Base-by-base conservation (phyloP, 2,113 vertebrate species). In the Carlito syrichta region DNA sequence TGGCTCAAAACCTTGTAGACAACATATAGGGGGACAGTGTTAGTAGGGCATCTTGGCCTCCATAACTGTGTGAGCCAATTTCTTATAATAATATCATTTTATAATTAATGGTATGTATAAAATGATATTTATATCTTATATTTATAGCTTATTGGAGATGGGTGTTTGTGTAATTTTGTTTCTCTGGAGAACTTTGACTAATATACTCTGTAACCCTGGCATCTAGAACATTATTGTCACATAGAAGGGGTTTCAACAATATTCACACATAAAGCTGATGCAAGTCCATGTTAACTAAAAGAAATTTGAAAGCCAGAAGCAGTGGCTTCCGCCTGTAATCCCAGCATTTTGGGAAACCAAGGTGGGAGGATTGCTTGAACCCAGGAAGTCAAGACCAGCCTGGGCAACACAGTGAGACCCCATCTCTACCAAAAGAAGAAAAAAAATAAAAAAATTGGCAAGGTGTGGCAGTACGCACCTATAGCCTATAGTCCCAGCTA, bases 21-120 rank as follows among this genome's bases (percentile, higher is more conserved):
- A 35, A 2, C 19, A 35, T 20, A 27, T 50, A 3, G 3, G n/a
- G 5, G 8, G 50, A n/a, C n/a, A n/a, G n/a, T n/a, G n/a, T n/a
- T n/a, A n/a, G n/a, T n/a, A n/a, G n/a, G n/a, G 13, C 19, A 71
- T 38, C 38, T 23, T 6, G 50, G 22, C 8, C 35, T 93, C 50
- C 32, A 16, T 50, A 38, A 30, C 32, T 30, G 17, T 12, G 56
- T n/a, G 6, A 60, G 6, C 3, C 2, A 16, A 40, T 71, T 12
- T 32, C 8, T 32, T 60, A 23, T 40, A 40, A 25, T 17, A 50
- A 66, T 38, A 56, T 10, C n/a, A 17, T 66, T 43, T 56, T 45
- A 38, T 32, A 8, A 4, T 58, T 45, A 50, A n/a, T n/a, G 3
- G 11, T 58, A 32, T 50, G 7, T 60, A 48, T 43, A 40, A 54